Percentiles rank a stretch among this genome's conserved stretches.
Evolutionary conservation across 2,797 vertebrate genomes (phyloP).

Genomic region (Sebastes hopkinsi): DNA sequence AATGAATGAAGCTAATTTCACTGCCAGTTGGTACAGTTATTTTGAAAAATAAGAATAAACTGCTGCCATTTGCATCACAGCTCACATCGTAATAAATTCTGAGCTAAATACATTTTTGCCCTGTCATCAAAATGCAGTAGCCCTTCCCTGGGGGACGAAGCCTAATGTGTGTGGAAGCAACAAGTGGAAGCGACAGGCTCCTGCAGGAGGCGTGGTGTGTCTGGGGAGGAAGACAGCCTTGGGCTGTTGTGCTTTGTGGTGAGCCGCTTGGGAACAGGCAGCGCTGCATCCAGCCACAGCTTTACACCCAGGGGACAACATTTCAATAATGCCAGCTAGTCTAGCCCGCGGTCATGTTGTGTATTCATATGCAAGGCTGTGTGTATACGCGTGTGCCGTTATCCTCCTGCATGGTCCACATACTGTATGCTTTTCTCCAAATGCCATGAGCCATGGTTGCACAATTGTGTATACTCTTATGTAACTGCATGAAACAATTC

Average conservation of each 20-base stretch:
- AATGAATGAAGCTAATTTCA: background rate
- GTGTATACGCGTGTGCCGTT: background rate
- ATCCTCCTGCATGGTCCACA: background rate
- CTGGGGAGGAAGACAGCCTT: conserved; percentile 21
- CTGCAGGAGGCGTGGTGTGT: background rate
- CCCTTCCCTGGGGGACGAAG: background rate
- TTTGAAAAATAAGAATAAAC: background rate
- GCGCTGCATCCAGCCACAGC: background rate
- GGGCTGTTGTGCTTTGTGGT: conserved; percentile 30
- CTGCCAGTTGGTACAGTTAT: background rate
- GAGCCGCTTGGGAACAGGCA: conserved; percentile 21
- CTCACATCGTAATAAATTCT: background rate
- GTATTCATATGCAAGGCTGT: background rate
- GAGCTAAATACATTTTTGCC: conserved; percentile 19
- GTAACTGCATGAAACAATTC: background rate
- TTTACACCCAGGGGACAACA: conserved; percentile 21
- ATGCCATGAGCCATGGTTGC: background rate
- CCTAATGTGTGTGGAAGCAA: background rate
- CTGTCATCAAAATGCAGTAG: conserved; percentile 1
- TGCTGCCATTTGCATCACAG: background rate
- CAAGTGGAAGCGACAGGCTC: conserved; percentile 18
- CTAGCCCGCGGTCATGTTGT: background rate
- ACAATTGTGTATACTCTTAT: background rate
- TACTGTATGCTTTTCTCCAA: background rate
- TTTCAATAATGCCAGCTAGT: conserved; percentile 32